phyloP scores from a whole-genome alignment of 2,888 invertebrate species.

The Ganaspis brasiliensis region DNA sequence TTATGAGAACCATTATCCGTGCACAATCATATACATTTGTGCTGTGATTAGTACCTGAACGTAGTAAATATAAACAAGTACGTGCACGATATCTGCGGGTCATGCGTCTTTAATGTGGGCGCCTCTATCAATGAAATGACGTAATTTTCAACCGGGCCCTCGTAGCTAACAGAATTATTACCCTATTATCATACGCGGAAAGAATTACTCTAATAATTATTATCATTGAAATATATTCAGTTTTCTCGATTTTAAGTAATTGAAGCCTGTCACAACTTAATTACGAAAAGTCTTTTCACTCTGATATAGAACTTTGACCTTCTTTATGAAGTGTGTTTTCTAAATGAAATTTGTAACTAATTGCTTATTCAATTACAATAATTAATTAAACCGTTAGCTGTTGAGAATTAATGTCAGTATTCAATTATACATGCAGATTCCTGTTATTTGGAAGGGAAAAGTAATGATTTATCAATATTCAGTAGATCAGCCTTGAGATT shows the following conservation, averaged over 20 bases:
- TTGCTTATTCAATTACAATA: too few species aligned
- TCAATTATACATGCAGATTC: too few species aligned
- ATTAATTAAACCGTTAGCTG: too few species aligned
- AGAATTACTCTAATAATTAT: not conserved
- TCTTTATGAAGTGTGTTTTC: too few species aligned
- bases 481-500: constrained; percentile 21
- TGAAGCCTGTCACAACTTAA: too few species aligned
- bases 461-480: constrained; percentile 3
- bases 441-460: too few species aligned
- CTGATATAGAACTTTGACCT: too few species aligned
- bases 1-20: not conserved
- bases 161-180: constrained; percentile 21
- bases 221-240: not conserved
- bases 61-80: constrained; percentile 26
- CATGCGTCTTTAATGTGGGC: constrained; percentile 28
- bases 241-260: too few species aligned
- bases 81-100: constrained; percentile 28
- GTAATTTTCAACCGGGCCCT: constrained; percentile 13
- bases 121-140: constrained; percentile 35
- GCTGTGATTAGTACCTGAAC: not conserved
- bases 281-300: too few species aligned
- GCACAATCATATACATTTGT: not conserved
- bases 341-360: too few species aligned
- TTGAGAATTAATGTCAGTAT: too few species aligned
- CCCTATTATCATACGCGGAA: not conserved